Conservation (phyloP, 2,888 invertebrate genomes). For the Vandiemenella viatica region DNA sequence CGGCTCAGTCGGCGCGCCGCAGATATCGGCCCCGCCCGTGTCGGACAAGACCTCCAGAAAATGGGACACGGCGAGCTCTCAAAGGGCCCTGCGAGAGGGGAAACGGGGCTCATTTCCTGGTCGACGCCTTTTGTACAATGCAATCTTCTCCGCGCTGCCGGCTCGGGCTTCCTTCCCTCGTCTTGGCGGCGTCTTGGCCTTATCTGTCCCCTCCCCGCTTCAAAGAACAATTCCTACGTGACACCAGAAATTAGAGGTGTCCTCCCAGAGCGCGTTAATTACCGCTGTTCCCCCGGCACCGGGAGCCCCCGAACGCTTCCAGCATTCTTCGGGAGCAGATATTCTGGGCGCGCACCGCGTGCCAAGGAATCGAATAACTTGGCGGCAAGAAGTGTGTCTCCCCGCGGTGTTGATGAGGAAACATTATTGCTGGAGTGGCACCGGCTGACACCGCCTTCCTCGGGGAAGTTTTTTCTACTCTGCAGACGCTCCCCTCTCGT, state of each 20-base stretch:
- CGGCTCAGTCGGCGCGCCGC: not conserved
- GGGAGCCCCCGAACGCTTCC: too few species aligned
- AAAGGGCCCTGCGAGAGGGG: not conserved
- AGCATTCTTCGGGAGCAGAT: too few species aligned
- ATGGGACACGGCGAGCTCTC: not conserved
- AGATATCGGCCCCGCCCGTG: constrained; percentile 2
- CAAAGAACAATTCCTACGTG: constrained; percentile 15
- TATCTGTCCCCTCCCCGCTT: constrained; percentile 13
- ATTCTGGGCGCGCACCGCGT: too few species aligned
- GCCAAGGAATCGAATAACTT: too few species aligned
- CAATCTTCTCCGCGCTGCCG: constrained; percentile 9
- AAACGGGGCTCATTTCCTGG: constrained; percentile 13
- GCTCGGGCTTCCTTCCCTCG: not conserved
- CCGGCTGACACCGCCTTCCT: too few species aligned
- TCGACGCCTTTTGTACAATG: constrained; percentile 13
- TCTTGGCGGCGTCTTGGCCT: constrained; percentile 2
- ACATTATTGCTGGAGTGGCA: too few species aligned
- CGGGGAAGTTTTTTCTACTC: too few species aligned
- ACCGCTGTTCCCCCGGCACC: not conserved
- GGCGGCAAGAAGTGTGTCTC: too few species aligned
- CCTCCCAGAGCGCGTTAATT: constrained; percentile 3
- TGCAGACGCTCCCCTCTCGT: too few species aligned
- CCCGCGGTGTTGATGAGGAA: too few species aligned
- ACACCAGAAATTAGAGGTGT: constrained; percentile 16
- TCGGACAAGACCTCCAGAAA: constrained; percentile 4